Conservation (phyloP, 1,140 invertebrate species). For the Drosophila repletoides region DNA sequence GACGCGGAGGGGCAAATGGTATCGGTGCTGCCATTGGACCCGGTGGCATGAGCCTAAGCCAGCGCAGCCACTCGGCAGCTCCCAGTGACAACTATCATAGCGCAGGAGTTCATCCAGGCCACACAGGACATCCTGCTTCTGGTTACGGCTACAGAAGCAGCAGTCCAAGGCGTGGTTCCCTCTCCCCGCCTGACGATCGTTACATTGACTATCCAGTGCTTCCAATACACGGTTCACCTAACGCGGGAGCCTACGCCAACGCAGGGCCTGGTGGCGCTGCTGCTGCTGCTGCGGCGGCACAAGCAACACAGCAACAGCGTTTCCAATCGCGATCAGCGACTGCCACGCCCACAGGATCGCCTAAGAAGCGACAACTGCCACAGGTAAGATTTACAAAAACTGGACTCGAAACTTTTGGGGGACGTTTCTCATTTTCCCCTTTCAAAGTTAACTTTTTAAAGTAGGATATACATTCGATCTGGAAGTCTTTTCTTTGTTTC, state of each 20-base stretch:
- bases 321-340: conserved; percentile 93
- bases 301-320: conserved; percentile 83
- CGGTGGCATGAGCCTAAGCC: conserved; percentile 83
- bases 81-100: conserved; percentile 81
- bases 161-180: conserved; percentile 78
- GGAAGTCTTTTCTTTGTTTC: too few species aligned
- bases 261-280: conserved; percentile 8
- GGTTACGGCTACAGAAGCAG: conserved; percentile 79
- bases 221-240: conserved; percentile 73
- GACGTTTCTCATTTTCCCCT: too few species aligned
- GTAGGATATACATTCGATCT: too few species aligned
- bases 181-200: conserved; percentile 81
- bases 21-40: conserved; percentile 82
- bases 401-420: background rate
- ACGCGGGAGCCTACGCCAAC: conserved; percentile 38
- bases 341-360: conserved; percentile 96
- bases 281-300: conserved; percentile 35
- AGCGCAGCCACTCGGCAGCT: conserved; percentile 83
- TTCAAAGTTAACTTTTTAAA: too few species aligned
- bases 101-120: conserved; percentile 25
- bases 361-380: conserved; percentile 97
- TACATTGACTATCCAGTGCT: conserved; percentile 82
- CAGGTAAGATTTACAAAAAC: conserved; percentile 85
- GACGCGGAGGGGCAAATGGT: conserved; percentile 83
- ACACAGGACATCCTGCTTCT: conserved; percentile 3